A percentile compares a stretch with the other conserved stretches of the same genome.
Evolutionary conservation across 2,113 vertebrate species (phyloP).

Genomic region (Lophura nycthemera): DNA sequence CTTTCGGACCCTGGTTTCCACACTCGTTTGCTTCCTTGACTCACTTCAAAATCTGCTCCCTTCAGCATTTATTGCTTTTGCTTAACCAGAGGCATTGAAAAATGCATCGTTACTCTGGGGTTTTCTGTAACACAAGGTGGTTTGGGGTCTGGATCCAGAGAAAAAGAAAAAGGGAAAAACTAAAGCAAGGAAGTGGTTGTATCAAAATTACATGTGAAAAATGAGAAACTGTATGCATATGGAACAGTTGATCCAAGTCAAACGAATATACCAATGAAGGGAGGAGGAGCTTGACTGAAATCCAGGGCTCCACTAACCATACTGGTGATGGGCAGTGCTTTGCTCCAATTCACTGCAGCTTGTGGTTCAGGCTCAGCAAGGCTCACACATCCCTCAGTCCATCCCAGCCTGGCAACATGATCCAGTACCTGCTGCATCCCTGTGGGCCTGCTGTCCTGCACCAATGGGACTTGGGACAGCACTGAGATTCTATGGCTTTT

Average conservation of each 20-base stretch:
- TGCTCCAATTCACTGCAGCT: neutral
- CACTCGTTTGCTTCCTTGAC: neutral
- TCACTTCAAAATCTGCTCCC: neutral
- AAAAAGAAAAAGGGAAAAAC: neutral
- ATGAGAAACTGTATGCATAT: neutral
- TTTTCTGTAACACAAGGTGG: neutral
- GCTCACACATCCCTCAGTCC: neutral
- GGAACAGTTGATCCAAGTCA: neutral
- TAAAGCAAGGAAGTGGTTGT: neutral
- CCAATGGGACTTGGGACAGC: accelerated
- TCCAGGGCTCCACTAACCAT: neutral
- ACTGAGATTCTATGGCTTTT: neutral
- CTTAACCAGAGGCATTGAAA: neutral
- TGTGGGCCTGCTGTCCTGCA: neutral
- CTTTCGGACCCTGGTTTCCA: neutral
- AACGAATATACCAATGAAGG: neutral
- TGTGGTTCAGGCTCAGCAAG: neutral
- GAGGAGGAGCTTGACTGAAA: neutral
- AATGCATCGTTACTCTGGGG: accelerated
- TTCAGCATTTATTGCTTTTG: neutral
- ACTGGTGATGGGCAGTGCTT: neutral
- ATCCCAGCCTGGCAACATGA: neutral
- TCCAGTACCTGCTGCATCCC: neutral
- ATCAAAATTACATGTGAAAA: neutral
- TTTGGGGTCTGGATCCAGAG: neutral